Evolutionary conservation across 2,888 invertebrate genomes (phyloP).

Genomic region (Spatulosminthurus flaviceps): DNA sequence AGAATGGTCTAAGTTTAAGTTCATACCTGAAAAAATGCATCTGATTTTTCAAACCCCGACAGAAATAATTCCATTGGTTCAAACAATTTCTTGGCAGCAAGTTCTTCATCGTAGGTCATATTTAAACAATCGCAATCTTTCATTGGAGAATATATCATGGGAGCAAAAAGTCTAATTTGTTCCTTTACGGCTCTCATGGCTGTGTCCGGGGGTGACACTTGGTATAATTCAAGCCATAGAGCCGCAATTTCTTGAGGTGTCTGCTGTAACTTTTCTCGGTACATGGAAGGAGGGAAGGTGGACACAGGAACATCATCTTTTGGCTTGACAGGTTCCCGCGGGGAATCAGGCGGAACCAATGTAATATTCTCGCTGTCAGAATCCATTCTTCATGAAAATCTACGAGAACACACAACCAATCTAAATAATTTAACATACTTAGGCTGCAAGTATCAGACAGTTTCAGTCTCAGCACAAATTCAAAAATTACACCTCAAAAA

Average conservation of each 20-base stretch:
- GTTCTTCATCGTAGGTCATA: slow-evolving; percentile 64
- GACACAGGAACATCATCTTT: slow-evolving; percentile 22
- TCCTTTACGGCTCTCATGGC: slow-evolving; percentile 27
- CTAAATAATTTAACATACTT: not conserved
- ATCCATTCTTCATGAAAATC: not conserved
- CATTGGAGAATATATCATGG: slow-evolving; percentile 77
- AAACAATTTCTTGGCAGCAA: slow-evolving; percentile 72
- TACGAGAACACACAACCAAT: not conserved
- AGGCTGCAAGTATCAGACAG: no score
- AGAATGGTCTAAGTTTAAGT: no score
- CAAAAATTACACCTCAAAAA: no score
- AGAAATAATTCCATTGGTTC: slow-evolving; percentile 83
- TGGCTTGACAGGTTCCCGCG: not conserved
- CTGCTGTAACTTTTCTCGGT: slow-evolving; percentile 13
- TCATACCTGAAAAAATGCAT: slow-evolving; percentile 70
- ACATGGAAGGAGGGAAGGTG: slow-evolving; percentile 25
- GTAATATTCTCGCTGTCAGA: slow-evolving; percentile 8
- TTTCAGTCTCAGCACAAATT: no score
- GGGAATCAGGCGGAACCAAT: not conserved
- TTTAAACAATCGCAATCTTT: slow-evolving; percentile 75
- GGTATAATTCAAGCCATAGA: slow-evolving; percentile 44
- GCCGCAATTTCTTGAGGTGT: slow-evolving; percentile 33
- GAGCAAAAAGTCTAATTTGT: slow-evolving; percentile 69
- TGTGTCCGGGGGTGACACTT: slow-evolving; percentile 13
- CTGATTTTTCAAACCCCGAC: slow-evolving; percentile 75